Conservation (phyloP, 1,140 invertebrate genomes). For the Achroia grisella region DNA sequence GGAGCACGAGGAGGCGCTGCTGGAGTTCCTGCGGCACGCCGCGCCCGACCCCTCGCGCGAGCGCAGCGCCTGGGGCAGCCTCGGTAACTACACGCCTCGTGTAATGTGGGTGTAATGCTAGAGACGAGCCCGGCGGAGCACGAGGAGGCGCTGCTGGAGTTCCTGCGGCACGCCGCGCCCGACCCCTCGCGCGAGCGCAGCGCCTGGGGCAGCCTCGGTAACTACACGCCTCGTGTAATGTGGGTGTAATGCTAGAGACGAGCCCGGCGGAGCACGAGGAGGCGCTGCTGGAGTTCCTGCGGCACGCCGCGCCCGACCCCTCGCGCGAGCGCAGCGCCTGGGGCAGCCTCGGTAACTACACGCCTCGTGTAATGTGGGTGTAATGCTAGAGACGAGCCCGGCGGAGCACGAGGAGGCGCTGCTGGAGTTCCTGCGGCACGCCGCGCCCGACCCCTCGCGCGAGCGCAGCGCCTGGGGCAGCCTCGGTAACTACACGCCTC, state of each 20-base stretch:
- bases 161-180: constrained; percentile 82
- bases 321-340: constrained; percentile 89
- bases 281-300: constrained; percentile 89
- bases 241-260: no score
- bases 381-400: no score
- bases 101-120: no score
- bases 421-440: constrained; percentile 88
- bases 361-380: no score
- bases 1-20: constrained; percentile 88
- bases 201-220: constrained; percentile 88
- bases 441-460: constrained; percentile 79
- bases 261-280: constrained; percentile 92
- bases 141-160: constrained; percentile 90
- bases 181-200: constrained; percentile 85
- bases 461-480: constrained; percentile 91
- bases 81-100: constrained; percentile 78
- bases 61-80: constrained; percentile 88
- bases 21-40: constrained; percentile 88
- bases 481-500: constrained; percentile 77
- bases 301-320: constrained; percentile 79
- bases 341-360: constrained; percentile 82
- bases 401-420: constrained; percentile 89
- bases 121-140: no score
- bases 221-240: no score
- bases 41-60: constrained; percentile 83